Percentiles rank a stretch among this genome's conserved stretches.
These are phyloP conservation scores for Upupa epops DNA, from an alignment of 2,113 vertebrate species.

Conservation along the genomic window DNA sequence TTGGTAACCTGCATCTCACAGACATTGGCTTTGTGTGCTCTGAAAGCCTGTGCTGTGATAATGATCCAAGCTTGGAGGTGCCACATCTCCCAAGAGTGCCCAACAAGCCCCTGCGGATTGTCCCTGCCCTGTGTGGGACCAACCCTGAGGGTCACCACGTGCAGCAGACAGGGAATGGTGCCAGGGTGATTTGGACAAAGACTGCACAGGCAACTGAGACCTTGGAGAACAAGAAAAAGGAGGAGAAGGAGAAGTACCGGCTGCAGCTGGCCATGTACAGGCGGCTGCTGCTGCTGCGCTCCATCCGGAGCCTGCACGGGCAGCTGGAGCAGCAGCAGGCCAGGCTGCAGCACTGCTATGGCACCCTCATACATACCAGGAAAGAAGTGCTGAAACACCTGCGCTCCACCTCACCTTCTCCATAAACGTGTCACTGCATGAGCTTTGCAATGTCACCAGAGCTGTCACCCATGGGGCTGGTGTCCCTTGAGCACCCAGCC, in stretches of 20 bases:
- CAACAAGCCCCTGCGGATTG: accelerated
- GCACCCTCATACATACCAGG: background rate
- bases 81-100: background rate
- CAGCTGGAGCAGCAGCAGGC: constrained; percentile 55
- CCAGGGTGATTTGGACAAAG: background rate
- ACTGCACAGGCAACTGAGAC: background rate
- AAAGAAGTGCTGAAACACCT: constrained; percentile 49
- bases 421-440: constrained; percentile 2
- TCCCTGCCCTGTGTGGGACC: background rate
- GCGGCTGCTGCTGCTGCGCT: constrained; percentile 49
- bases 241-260: constrained; percentile 49
- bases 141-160: accelerated
- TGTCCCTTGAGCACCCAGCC: background rate
- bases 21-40: background rate
- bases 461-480: background rate
- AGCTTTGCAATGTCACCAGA: background rate
- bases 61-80: accelerated
- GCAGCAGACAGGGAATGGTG: accelerated
- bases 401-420: background rate
- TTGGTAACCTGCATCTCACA: background rate
- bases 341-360: constrained; percentile 39
- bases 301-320: constrained; percentile 32
- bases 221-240: constrained; percentile 34
- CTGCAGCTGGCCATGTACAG: constrained; percentile 23
- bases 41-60: background rate